Conservation (phyloP, 1,140 invertebrate genomes). For the Drosophila auraria region DNA sequence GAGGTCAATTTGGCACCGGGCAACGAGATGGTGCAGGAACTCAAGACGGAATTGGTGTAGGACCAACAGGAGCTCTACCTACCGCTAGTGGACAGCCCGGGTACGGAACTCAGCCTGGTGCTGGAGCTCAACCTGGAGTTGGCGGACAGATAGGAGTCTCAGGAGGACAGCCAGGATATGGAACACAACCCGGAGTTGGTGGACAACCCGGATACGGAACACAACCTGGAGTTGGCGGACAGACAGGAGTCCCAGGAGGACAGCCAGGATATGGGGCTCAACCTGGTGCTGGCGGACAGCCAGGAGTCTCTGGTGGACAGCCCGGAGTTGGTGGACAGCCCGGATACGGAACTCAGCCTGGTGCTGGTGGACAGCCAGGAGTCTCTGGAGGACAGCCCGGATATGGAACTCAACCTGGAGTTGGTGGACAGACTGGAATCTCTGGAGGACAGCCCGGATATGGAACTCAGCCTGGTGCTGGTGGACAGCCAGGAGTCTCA, state of each 20-base stretch:
- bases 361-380: slow-evolving; percentile 15
- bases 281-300: slow-evolving; percentile 6
- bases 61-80: slow-evolving; percentile 24
- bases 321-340: slow-evolving; percentile 17
- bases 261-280: not conserved
- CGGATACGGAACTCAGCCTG: slow-evolving; percentile 13
- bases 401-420: slow-evolving; percentile 11
- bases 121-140: slow-evolving; percentile 9
- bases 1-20: slow-evolving; percentile 5
- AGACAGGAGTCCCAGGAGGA: too few relatives aligned
- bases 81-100: slow-evolving; percentile 24
- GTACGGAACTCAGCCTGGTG: slow-evolving; percentile 1
- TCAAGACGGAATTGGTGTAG: slow-evolving; percentile 21
- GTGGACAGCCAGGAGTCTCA: not conserved
- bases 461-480: slow-evolving; percentile 15
- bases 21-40: slow-evolving; percentile 9
- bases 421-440: not conserved
- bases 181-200: slow-evolving; percentile 2
- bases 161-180: slow-evolving; percentile 29
- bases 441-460: slow-evolving; percentile 17
- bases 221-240: too few relatives aligned
- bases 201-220: not conserved
- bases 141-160: too few relatives aligned
- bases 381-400: slow-evolving; percentile 6
- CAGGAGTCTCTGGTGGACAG: slow-evolving; percentile 15